phyloP scores from a whole-genome alignment of 2,797 vertebrate species.

The Cottoperca gobio region DNA sequence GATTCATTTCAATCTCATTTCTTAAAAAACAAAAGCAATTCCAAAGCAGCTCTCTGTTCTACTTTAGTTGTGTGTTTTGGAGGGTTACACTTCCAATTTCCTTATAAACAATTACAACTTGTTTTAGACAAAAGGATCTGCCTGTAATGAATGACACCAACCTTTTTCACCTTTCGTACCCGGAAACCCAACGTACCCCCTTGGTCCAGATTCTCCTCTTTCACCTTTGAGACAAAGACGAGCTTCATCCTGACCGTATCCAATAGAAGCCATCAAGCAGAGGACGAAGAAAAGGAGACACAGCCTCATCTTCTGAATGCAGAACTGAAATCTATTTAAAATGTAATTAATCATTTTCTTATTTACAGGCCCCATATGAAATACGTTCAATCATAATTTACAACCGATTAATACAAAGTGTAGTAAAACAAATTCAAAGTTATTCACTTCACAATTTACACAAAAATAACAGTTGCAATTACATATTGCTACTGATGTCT shows the following conservation, averaged over 20 bases:
- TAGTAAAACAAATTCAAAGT: not conserved
- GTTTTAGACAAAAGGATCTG: no score
- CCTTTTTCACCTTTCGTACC: fast-evolving
- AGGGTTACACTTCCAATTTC: no score
- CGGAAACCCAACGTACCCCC: not conserved
- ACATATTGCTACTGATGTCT: not conserved
- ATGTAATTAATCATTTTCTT: not conserved
- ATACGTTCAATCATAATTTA: not conserved
- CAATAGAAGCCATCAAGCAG: conserved; percentile 9
- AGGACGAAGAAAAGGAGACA: conserved; percentile 5
- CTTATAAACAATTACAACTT: no score
- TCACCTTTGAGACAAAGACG: no score
- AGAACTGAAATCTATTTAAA: not conserved
- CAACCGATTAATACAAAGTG: not conserved
- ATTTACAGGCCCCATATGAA: not conserved
- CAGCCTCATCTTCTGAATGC: conserved; percentile 11
- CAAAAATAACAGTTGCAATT: not conserved
- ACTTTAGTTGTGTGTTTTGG: no score
- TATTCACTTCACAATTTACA: not conserved
- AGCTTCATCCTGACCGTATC: not conserved
- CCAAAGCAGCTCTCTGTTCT: no score
- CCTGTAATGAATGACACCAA: not conserved
- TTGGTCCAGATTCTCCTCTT: not conserved
- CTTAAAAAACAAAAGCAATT: no score
- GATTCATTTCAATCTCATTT: no score